Evolutionary conservation across 2,797 vertebrate species (phyloP), one percentile per base, ranked within the genome.

Genomic region (Periophthalmus magnuspinnatus): DNA sequence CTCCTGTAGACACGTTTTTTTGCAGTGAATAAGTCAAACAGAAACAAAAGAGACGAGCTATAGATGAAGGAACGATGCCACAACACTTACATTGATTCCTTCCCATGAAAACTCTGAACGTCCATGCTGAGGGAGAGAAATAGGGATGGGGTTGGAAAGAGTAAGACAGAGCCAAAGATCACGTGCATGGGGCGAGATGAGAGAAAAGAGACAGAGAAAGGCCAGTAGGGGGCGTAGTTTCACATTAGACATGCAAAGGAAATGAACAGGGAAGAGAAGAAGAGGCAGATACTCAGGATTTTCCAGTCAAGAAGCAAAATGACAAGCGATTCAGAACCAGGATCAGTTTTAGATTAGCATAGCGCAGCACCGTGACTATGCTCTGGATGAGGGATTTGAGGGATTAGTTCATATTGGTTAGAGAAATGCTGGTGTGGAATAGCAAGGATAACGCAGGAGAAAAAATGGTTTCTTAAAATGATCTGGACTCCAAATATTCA

Each of bases 71-170:
- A 89, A 91, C 88, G 90, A 86, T 69, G 79, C 90, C 79, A 89
- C 89, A 79, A 86, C 76, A 85, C 97, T 99, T 95, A 99, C 97
- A 92, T 98, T 99, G 93, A 98, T 98, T 89, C 96, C 97, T 85
- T 99, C 97, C 97, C 97, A 99, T 94, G 97, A 99, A 94, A 98
- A 98, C 91, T 99, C 97, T 71, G 97, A 97, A 89, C 95, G 95
- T 86, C 96, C 95, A 96, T 98, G 96, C 97, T 99, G 91, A 90
- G 90, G 89, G 90, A 88, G 90, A 89, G 87, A 92, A 87, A 89
- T 79, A 81, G 83, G 72, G 74, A 85, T 73, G 82, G 17, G 82
- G 81, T 75, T 68, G 75, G 78, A 82, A 63, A 74, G 82, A 78
- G 79, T 64, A 22, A 69, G 89, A 89, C 68, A 80, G 88, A 87